Evolutionary conservation across 2,888 invertebrate species (phyloP).

Genomic region (Nasonovia ribisnigri): DNA sequence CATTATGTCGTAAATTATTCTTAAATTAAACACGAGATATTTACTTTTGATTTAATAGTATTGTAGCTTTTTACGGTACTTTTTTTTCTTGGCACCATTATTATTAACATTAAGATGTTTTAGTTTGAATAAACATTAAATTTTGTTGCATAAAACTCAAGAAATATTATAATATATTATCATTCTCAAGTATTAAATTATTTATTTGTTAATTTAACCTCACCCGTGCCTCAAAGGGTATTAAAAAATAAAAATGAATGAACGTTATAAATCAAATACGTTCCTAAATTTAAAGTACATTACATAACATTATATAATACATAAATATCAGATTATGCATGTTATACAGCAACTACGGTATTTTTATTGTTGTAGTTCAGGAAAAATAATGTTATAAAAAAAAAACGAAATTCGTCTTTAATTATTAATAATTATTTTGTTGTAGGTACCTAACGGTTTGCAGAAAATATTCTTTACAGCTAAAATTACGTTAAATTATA

Average conservation of each 20-base stretch:
- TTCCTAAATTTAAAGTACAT: background rate
- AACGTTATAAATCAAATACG: conserved; percentile 10
- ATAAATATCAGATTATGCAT: background rate
- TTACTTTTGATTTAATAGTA: background rate
- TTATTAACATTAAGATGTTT: background rate
- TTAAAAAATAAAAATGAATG: conserved; percentile 9
- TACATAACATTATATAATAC: background rate
- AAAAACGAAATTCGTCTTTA: background rate
- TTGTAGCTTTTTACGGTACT: background rate
- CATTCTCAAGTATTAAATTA: background rate
- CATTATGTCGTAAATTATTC: conserved; percentile 33
- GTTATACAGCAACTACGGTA: background rate
- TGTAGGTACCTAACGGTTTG: no score
- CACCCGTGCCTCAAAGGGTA: background rate
- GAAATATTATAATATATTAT: background rate
- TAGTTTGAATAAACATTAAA: background rate
- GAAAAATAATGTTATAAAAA: background rate
- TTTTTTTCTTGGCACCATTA: conserved; percentile 11
- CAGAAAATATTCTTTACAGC: no score
- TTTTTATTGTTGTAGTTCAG: background rate
- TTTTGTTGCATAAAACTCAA: background rate
- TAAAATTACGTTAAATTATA: background rate
- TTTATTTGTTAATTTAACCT: conserved; percentile 19
- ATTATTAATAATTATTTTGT: background rate
- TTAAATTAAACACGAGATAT: conserved; percentile 9